A percentile compares a stretch with the other conserved stretches of the same genome.
phyloP scores from a whole-genome alignment of 2,113 vertebrate genomes.

The Chlamydotis undulata region DNA sequence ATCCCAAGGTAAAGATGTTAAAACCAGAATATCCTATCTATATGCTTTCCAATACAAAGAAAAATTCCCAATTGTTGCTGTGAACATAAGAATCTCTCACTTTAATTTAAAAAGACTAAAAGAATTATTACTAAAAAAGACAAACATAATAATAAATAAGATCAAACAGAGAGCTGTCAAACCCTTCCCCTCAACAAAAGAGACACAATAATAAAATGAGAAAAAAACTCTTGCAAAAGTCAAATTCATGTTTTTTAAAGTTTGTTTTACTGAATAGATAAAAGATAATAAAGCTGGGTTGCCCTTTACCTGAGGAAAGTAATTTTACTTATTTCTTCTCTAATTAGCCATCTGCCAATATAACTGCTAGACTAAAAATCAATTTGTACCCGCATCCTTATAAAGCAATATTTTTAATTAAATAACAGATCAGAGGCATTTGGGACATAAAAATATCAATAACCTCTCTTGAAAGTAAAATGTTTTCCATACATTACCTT shows the following conservation, averaged over 20 bases:
- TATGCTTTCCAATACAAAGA: background rate
- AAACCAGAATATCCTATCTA: background rate
- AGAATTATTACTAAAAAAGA: background rate
- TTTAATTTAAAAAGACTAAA: background rate
- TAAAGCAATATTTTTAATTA: constrained; percentile 3
- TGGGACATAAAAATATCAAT: background rate
- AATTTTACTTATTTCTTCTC: background rate
- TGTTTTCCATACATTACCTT: background rate
- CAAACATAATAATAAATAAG: background rate
- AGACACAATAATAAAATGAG: background rate
- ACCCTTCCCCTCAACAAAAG: background rate
- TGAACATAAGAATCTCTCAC: background rate
- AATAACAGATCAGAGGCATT: background rate
- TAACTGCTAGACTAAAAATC: constrained; percentile 11
- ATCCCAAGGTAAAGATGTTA: background rate
- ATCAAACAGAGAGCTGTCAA: background rate
- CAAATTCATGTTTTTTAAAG: background rate
- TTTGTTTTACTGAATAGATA: background rate
- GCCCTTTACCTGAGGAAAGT: background rate
- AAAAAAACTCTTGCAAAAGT: background rate
- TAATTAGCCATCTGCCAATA: background rate
- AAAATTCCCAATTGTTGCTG: background rate
- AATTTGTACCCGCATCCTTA: background rate
- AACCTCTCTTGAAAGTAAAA: background rate
- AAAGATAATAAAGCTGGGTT: background rate